Evolutionary conservation across 2,888 invertebrate genomes (phyloP), one percentile per base, ranked within the genome.

Genomic region (Thymelicus sylvestris): DNA sequence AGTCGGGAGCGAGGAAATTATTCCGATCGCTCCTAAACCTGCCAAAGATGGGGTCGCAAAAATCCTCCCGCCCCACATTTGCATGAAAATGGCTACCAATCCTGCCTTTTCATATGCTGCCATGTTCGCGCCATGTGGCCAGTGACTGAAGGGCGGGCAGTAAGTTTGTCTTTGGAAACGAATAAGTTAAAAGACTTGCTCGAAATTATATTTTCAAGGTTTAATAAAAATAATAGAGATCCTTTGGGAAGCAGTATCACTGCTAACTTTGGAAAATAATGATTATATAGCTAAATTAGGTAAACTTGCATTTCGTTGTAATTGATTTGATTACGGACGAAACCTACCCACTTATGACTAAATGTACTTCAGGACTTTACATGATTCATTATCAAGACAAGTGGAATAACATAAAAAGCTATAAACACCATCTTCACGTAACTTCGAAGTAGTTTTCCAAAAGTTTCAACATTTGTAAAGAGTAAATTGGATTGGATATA

Each of bases 61-160:
- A 86, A 88, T 82, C 77, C 76, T 77, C 74, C 78, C 76, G 75
- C 74, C 39, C 48, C 73, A 79, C 84, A 90, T 90, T 89, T 89
- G 79, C 89, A 90, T 90, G 85, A 82, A 89, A 90, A 90, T 90
- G 66, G 71, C 72, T 50, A 62, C 55, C 55, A 19, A 55, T 55
- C 1, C 55, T 55, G 50, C 59, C 64, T 31, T 31, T 31, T 31
- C 31, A 31, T 31, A 31, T 31, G 7, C 55, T 55, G 50, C 59
- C 64, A 64, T 61, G 75, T 66, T 62, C 66, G 71, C 55, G 66
- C 70, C 76, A 73, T 75, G 69, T 74, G 75, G 67, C 69, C 67
- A 59, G 62, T 31, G 69, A 44, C 44, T 15, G 15, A 15, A 65
- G 61, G 69, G 66, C 64, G 71, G 71, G 66, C 73, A 74, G 74